These are phyloP conservation scores for Sorex fumeus DNA, from an alignment of 2,113 vertebrate species.

Conservation along the genomic window DNA sequence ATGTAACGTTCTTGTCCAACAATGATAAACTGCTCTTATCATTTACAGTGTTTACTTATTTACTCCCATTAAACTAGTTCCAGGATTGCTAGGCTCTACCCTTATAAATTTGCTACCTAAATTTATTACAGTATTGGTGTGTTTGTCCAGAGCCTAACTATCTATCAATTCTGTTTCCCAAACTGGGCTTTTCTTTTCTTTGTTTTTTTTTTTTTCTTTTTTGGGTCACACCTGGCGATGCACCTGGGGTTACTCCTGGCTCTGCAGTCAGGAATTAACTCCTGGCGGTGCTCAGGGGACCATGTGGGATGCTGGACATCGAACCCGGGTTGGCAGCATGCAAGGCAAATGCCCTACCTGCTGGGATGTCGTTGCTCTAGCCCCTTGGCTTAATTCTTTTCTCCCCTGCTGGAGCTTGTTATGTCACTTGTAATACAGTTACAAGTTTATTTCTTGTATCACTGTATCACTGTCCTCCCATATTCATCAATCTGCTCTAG, in stretches of 20 bases:
- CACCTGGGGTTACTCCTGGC: too few species aligned
- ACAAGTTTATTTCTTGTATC: slow-evolving; percentile 46
- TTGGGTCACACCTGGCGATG: too few species aligned
- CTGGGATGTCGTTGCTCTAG: too few species aligned
- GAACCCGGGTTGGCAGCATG: too few species aligned
- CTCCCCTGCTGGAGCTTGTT: not conserved
- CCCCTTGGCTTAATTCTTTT: slow-evolving; percentile 36
- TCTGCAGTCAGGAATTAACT: too few species aligned
- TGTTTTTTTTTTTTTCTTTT: too few species aligned
- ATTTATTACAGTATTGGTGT: not conserved
- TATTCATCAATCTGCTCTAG: too few species aligned
- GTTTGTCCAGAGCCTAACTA: not conserved
- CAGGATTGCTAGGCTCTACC: slow-evolving; percentile 11
- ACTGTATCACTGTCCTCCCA: too few species aligned
- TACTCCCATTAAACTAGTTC: slow-evolving; percentile 3
- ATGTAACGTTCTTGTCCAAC: not conserved
- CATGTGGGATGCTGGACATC: too few species aligned
- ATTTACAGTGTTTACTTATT: not conserved
- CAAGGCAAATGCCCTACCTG: too few species aligned
- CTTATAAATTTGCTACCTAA: slow-evolving; percentile 20
- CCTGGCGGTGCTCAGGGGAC: too few species aligned
- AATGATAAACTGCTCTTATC: slow-evolving; percentile 1
- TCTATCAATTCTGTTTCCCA: slow-evolving; percentile 1
- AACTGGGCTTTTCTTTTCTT: slow-evolving; percentile 1
- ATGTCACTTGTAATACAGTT: slow-evolving; percentile 13